Evolutionary conservation across 2,113 vertebrate genomes (phyloP).

Genomic region (Deroptyus accipitrinus): DNA sequence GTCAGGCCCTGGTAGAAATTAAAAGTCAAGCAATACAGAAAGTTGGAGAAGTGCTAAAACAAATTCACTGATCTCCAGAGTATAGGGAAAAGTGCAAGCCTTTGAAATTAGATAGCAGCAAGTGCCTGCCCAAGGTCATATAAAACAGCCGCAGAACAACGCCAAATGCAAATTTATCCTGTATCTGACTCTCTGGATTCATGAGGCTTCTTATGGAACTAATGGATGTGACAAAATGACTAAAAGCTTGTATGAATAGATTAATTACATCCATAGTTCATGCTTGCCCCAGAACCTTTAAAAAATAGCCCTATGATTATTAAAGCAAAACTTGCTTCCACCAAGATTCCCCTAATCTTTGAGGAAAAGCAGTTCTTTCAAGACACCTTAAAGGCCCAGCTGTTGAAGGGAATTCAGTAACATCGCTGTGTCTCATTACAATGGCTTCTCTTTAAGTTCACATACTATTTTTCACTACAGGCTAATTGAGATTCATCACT

Average conservation of each 20-base stretch:
- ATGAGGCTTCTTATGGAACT: background rate
- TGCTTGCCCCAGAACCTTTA: background rate
- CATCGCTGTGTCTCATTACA: background rate
- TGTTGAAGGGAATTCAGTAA: background rate
- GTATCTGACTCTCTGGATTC: background rate
- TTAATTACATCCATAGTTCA: background rate
- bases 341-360: background rate
- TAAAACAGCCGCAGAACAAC: background rate
- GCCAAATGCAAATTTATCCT: background rate
- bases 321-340: background rate
- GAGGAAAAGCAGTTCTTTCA: background rate
- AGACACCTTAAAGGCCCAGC: background rate
- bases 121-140: background rate
- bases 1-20: background rate
- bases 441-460: background rate
- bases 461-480: background rate
- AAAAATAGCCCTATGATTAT: background rate
- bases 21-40: background rate
- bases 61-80: background rate
- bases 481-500: background rate
- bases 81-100: background rate
- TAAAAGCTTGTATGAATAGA: background rate
- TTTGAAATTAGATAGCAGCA: constrained; percentile 27
- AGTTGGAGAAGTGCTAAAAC: background rate
- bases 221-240: background rate